Base-by-base conservation (phyloP, 2,888 invertebrate genomes). In the Chaitophorus viminalis region DNA sequence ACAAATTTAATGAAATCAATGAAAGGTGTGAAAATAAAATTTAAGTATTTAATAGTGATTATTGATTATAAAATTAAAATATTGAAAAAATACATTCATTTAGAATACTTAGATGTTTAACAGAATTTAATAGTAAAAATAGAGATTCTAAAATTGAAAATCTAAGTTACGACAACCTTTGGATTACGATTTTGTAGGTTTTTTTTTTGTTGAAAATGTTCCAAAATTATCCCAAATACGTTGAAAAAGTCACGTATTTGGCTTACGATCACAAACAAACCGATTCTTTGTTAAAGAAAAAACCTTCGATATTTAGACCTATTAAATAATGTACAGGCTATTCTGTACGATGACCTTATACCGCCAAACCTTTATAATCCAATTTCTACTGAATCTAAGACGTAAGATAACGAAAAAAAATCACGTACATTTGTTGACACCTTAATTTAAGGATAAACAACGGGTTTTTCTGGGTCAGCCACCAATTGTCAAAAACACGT, bases 201-300 rank as follows among this genome's bases (percentile, higher is more conserved):
- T 78, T 70, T 78, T 70, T 70, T 54, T 46, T 46, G 29, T 87
- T 87, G 74, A 74, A 17, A 72, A 81, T 74, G 87, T 81, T 81
- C 79, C 87, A 81, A 87, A 75, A 75, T 74, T 74, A 79, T 79
- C 60, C 60, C 29, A 29, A 39, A 54, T 79, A 79, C 60, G 31
- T 74, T 46, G 87, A 87, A 87, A 87, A 87, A 87, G 87, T 87
- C 87, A 81, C 87, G 87, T 87, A 78, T 72, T 68, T 77, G 85
- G 85, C 52, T 84, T 78, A 85, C 33, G 72, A 60, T 70, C 79
- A 86, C 39, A 25, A 83, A 75, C 25, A 33, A 79, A 36, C 68
- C 52, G 46, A 79, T 79, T 68, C 70, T 79, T 86, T 86, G 86
- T 79, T 25, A 54, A 78, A 72, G 36, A 29, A 36, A 78, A 86